Percentiles rank a stretch among this genome's conserved stretches.
Conservation (phyloP, 2,888 invertebrate genomes). For the Scelioninae gen. 1 region DNA sequence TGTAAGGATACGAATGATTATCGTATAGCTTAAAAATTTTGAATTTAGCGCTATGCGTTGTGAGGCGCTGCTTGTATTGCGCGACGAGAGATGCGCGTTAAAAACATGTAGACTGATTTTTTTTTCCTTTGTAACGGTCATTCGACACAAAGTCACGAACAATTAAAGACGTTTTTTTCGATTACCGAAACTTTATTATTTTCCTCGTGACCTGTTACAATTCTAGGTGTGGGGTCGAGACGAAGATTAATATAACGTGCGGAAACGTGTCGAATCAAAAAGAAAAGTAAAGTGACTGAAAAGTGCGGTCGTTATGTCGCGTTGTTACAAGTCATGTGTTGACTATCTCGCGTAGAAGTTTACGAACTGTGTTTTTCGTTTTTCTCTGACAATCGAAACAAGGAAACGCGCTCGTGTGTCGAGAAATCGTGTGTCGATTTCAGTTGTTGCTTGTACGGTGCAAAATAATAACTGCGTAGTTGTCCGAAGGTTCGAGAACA, state of each 20-base stretch:
- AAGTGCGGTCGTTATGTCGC: background rate
- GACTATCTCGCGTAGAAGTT: background rate
- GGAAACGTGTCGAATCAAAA: background rate
- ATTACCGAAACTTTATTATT: too few species aligned
- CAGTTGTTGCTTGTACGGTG: background rate
- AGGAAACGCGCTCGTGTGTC: background rate
- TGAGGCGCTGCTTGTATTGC: too few species aligned
- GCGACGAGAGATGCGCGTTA: too few species aligned
- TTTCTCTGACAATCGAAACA: background rate
- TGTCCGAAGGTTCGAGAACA: background rate
- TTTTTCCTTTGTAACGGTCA: too few species aligned
- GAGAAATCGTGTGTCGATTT: conserved; percentile 6
- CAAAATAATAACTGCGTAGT: background rate
- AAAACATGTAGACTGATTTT: too few species aligned
- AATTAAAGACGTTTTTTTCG: too few species aligned
- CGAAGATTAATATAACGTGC: background rate
- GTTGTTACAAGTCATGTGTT: background rate
- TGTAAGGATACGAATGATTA: background rate
- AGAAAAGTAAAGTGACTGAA: background rate
- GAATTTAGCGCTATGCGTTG: too few species aligned
- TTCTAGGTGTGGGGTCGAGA: conserved; percentile 19
- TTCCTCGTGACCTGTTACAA: too few species aligned
- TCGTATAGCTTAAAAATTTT: too few species aligned
- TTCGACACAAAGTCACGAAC: too few species aligned
- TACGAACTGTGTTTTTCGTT: too few species aligned